phyloP scores from a whole-genome alignment of 2,888 invertebrate genomes.

The Mantis religiosa region DNA sequence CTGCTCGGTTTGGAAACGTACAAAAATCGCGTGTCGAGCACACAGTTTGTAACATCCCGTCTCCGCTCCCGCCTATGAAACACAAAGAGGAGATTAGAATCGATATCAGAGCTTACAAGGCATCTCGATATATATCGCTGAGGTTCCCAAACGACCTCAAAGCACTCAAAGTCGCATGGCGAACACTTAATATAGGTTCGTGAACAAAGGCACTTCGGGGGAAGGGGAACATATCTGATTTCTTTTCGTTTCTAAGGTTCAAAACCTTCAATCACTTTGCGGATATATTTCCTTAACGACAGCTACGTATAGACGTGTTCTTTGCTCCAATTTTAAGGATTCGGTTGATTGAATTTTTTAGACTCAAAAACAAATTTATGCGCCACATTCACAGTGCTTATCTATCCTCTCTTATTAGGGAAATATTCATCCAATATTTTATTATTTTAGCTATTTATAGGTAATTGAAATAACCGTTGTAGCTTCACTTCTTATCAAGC shows the following conservation, averaged over 20 bases:
- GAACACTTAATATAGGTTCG: neutral
- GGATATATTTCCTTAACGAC: neutral
- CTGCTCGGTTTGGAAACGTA: too few relatives aligned
- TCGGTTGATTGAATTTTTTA: too few relatives aligned
- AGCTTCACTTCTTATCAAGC: too few relatives aligned
- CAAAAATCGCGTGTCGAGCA: too few relatives aligned
- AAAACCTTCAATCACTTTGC: neutral
- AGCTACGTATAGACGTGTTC: too few relatives aligned
- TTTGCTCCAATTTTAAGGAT: too few relatives aligned
- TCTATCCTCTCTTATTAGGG: too few relatives aligned
- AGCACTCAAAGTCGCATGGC: neutral
- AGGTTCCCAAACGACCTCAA: neutral
- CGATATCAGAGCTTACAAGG: neutral
- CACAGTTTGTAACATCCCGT: neutral
- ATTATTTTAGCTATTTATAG: too few relatives aligned
- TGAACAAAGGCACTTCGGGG: neutral
- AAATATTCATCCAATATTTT: too few relatives aligned
- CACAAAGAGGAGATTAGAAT: neutral
- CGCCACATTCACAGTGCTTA: too few relatives aligned
- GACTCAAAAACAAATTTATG: too few relatives aligned
- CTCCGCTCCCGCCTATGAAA: neutral
- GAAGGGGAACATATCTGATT: neutral
- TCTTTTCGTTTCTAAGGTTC: neutral
- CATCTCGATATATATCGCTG: neutral
- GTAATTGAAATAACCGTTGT: too few relatives aligned